phyloP scores from a whole-genome alignment of 2,797 vertebrate species.

The Hippocampus kuda region DNA sequence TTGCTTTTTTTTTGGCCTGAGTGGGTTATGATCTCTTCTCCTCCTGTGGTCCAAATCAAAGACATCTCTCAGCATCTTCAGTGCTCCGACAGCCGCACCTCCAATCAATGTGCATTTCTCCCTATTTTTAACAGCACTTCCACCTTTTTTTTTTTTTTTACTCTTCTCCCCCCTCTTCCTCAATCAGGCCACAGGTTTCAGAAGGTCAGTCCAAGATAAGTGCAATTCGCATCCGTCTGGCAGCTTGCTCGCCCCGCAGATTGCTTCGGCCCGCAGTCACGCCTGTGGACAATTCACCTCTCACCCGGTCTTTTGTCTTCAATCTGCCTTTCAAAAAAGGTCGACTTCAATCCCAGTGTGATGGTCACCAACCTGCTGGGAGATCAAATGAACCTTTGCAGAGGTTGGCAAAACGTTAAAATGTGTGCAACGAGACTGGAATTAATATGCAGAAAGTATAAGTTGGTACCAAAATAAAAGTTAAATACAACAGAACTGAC shows the following conservation, averaged over 20 bases:
- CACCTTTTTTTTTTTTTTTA: not conserved
- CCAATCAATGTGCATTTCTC: not conserved
- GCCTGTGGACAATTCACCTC: slow-evolving; percentile 41
- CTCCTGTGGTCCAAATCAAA: not conserved
- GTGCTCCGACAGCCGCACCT: not conserved
- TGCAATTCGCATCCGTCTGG: slow-evolving; percentile 35
- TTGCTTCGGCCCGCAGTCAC: slow-evolving; percentile 33
- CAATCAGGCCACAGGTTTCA: slow-evolving; percentile 6
- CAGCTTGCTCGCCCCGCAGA: slow-evolving; percentile 33
- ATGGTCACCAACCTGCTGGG: not conserved
- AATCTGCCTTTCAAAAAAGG: slow-evolving; percentile 6
- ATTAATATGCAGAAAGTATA: not conserved
- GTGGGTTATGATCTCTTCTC: not conserved
- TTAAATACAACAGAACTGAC: not conserved
- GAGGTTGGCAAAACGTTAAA: not conserved
- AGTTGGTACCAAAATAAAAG: not conserved
- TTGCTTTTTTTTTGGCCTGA: not conserved
- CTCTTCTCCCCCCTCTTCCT: not conserved
- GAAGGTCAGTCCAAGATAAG: slow-evolving; percentile 45
- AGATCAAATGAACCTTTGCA: not conserved
- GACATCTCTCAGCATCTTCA: not conserved
- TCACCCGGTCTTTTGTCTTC: slow-evolving; percentile 14
- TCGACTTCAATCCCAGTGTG: not conserved
- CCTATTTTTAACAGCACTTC: slow-evolving; percentile 1
- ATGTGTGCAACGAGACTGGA: not conserved